Base-by-base conservation (phyloP, 1,140 invertebrate genomes). In the Drosophila murphyi region DNA sequence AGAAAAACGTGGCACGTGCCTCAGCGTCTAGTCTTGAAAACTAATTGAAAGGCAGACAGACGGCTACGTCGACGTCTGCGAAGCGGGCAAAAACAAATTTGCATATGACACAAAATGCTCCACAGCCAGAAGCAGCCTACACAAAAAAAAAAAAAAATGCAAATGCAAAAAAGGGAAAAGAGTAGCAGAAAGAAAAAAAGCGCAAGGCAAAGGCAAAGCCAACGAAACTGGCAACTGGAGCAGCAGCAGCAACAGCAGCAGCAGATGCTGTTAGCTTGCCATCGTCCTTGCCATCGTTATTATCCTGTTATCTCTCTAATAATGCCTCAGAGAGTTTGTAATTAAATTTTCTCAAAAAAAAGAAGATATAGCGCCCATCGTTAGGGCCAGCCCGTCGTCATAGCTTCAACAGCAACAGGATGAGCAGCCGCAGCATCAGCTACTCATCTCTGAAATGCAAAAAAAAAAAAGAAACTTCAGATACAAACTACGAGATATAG, bases 301-400 rank as follows among this genome's bases (percentile, higher is more conserved):
- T 88, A 89, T 88, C 85, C 85, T 89, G 85, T 88, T 90, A 88
- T 88, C 85, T 88, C 86, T 85, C 85, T 88, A 88, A 88, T 88
- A 88, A 88, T 88, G 85, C 85, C 85, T 88, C 77, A 88, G 85
- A 88, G 85, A 88, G 85, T 88, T 88, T 88, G 85, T 88, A 88
- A 88, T 88, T 88, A 88, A 88, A 88, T 88, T 88, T 88, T 88
- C 89, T 75, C 85, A 3, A 10, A 5, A 41, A 41, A 43, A 43
- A 43, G 8, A 88, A 87, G 82, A 85, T 85, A 72, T 63, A 80
- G 65, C 52, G 72, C 48, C 71, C 64, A 69, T 69, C 64, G 59
- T 68, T 72, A 73, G 57, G 35, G 43, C 43, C 47, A 39, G 57
- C 37, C 35, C 50, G 20, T 41, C 60, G 47, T 37, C 39, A 45